These are phyloP conservation scores for Coboldia fuscipes DNA, from an alignment of 1,140 invertebrate species.

Conservation along the genomic window DNA sequence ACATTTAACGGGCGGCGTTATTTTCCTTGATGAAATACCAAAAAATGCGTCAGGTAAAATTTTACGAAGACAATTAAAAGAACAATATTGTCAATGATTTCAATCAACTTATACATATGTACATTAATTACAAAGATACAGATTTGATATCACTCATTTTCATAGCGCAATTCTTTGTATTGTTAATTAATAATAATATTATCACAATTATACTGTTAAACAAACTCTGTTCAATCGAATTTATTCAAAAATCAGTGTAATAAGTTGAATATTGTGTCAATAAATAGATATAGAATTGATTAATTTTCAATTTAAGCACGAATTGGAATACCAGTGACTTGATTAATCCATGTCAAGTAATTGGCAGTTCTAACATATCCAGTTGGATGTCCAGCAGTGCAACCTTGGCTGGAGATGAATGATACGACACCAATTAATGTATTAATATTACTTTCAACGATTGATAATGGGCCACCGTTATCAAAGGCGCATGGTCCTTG, in stretches of 20 bases:
- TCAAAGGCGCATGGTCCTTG: conserved; percentile 5
- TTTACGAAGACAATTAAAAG: conserved; percentile 21
- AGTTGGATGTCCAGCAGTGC: conserved; percentile 5
- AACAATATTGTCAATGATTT: conserved; percentile 11
- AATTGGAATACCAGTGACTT: neutral
- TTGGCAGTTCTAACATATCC: neutral
- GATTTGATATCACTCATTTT: too few relatives aligned
- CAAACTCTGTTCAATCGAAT: too few relatives aligned
- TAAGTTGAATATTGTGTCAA: too few relatives aligned
- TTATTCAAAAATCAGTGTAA: too few relatives aligned
- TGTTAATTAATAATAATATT: too few relatives aligned
- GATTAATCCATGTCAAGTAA: neutral
- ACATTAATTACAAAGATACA: too few relatives aligned
- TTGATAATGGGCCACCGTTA: conserved; percentile 8
- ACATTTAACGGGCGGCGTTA: conserved; percentile 29
- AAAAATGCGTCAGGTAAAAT: conserved; percentile 28
- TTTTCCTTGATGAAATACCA: conserved; percentile 35
- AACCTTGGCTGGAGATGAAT: conserved; percentile 7
- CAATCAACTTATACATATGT: too few relatives aligned
- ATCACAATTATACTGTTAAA: too few relatives aligned
- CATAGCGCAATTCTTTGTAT: too few relatives aligned
- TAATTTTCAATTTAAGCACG: too few relatives aligned
- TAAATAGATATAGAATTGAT: too few relatives aligned
- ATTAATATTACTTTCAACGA: conserved; percentile 5
- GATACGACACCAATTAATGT: conserved; percentile 8